Evolutionary conservation across 2,888 invertebrate genomes (phyloP).

Genomic region (Mamestra brassicae): DNA sequence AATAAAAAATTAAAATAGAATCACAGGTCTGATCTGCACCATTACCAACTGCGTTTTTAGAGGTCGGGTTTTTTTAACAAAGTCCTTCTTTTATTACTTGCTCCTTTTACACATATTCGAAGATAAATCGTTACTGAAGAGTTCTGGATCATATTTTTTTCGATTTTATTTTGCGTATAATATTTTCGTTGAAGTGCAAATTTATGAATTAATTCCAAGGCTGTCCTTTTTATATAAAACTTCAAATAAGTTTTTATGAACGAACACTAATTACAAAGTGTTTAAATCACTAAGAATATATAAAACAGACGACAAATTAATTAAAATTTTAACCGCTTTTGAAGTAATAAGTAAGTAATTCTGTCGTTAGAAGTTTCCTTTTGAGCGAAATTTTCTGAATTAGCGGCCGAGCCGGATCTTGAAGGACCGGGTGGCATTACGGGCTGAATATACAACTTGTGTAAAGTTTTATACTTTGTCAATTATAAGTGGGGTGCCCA

Average conservation of each 20-base stretch:
- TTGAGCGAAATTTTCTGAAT: slow-evolving; percentile 72
- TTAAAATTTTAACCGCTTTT: slow-evolving; percentile 65
- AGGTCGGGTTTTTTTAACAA: too few species aligned
- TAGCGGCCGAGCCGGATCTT: slow-evolving; percentile 53
- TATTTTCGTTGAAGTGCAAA: background rate
- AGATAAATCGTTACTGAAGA: background rate
- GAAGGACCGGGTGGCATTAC: slow-evolving; percentile 17
- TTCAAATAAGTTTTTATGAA: slow-evolving; percentile 38
- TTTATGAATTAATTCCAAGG: slow-evolving; percentile 11
- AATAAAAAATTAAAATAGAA: too few species aligned
- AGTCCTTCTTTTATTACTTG: too few species aligned
- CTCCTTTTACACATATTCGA: too few species aligned
- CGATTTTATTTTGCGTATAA: background rate
- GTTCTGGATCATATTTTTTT: background rate
- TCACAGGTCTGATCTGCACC: too few species aligned
- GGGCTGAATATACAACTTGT: slow-evolving; percentile 35
- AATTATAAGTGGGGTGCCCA: slow-evolving; percentile 74
- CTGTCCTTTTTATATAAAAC: slow-evolving; percentile 7
- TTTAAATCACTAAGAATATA: slow-evolving; percentile 59
- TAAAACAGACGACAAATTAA: slow-evolving; percentile 70
- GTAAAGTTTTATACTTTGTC: slow-evolving; percentile 75
- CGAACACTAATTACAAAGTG: slow-evolving; percentile 51
- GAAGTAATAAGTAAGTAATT: slow-evolving; percentile 83
- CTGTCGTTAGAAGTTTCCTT: slow-evolving; percentile 73
- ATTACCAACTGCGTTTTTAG: too few species aligned